phyloP scores from a whole-genome alignment of 2,797 vertebrate genomes.

The Martes flavigula region DNA sequence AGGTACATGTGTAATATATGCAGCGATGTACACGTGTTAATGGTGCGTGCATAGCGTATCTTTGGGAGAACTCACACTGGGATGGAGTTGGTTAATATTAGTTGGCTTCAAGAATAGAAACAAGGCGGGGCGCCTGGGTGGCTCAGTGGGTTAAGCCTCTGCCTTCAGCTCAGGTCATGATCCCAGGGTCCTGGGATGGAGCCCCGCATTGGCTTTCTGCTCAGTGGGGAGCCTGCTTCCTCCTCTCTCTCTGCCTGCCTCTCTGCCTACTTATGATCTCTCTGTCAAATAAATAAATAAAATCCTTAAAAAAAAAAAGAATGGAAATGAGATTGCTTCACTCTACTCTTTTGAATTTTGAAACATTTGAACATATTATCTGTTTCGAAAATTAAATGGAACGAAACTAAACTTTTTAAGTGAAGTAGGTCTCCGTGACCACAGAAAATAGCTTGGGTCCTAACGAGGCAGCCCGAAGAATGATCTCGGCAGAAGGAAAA shows the following conservation, averaged over 20 bases:
- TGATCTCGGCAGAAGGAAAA: not conserved
- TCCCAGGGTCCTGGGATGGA: too few species aligned
- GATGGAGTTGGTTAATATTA: not conserved
- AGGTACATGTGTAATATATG: not conserved
- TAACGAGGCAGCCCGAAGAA: not conserved
- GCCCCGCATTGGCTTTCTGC: too few species aligned
- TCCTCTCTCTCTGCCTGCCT: too few species aligned
- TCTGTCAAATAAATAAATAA: too few species aligned
- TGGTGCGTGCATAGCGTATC: not conserved
- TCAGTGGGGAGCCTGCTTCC: too few species aligned
- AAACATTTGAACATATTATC: not conserved
- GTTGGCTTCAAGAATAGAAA: not conserved
- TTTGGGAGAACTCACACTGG: not conserved
- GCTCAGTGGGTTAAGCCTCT: too few species aligned
- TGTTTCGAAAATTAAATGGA: slow-evolving; percentile 8
- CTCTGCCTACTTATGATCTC: too few species aligned
- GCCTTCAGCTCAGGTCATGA: too few species aligned
- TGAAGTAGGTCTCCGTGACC: not conserved
- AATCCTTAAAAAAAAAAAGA: not conserved
- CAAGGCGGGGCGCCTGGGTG: too few species aligned
- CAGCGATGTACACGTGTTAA: not conserved
- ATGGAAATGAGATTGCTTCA: not conserved
- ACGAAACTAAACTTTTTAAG: not conserved
- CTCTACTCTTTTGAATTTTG: not conserved
- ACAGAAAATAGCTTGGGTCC: slow-evolving; percentile 22